Percentiles rank a stretch among this genome's conserved stretches.
Evolutionary conservation across 2,113 vertebrate species (phyloP).

Genomic region (Hippocampus mohnikei): DNA sequence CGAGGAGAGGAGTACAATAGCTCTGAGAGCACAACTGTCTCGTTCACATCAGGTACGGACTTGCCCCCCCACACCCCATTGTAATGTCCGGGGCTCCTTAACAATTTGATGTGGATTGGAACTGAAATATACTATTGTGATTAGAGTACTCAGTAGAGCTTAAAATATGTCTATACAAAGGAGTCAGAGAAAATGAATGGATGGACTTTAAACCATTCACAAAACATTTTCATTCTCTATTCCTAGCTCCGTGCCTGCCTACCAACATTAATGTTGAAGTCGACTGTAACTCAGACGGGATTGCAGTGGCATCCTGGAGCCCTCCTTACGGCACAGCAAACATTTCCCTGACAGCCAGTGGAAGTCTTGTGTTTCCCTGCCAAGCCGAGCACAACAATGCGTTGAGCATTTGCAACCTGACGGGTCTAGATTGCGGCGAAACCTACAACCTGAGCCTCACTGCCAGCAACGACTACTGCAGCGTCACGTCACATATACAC

Average conservation of each 20-base stretch:
- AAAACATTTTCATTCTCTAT: not conserved
- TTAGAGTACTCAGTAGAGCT: no score
- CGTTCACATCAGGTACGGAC: conserved; percentile 58
- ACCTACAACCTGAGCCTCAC: conserved; percentile 62
- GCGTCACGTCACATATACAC: conserved; percentile 22
- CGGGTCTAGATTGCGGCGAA: conserved; percentile 59
- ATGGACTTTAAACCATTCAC: not conserved
- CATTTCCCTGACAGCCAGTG: conserved; percentile 50
- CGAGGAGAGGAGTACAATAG: conserved; percentile 58
- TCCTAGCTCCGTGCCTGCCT: conserved; percentile 69
- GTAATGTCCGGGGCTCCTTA: no score
- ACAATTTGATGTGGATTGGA: no score
- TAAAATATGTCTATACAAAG: not conserved
- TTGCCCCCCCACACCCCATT: no score
- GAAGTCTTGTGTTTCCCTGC: conserved; percentile 52
- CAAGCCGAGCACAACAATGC: conserved; percentile 32
- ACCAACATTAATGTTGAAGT: conserved; percentile 24
- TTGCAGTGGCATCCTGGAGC: conserved; percentile 58
- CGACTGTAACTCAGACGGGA: conserved; percentile 51
- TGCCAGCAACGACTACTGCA: conserved; percentile 57
- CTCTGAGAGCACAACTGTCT: conserved; percentile 46
- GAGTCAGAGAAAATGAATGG: not conserved
- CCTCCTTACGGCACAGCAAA: conserved; percentile 36
- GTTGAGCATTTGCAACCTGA: conserved; percentile 45
- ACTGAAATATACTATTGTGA: no score